phyloP scores from a whole-genome alignment of 2,888 invertebrate genomes.

The Pseudococcus viburni region DNA sequence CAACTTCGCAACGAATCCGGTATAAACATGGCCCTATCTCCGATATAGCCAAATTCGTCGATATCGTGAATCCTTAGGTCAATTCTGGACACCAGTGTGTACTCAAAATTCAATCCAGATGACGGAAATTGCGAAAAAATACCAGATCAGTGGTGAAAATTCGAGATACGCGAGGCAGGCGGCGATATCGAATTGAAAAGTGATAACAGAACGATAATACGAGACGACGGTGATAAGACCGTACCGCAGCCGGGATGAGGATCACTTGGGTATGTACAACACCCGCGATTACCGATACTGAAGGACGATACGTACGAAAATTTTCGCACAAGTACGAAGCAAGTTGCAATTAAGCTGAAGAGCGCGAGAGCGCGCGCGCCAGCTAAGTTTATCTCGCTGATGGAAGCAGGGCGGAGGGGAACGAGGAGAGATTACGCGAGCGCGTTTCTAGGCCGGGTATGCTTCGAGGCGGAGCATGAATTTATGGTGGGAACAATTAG shows the following conservation, averaged over 20 bases:
- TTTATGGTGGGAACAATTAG: conserved; percentile 61
- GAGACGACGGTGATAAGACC: conserved; percentile 5
- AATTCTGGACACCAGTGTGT: conserved; percentile 48
- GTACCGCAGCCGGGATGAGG: neutral
- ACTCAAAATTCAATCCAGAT: neutral
- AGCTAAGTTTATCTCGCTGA: neutral
- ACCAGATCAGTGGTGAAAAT: neutral
- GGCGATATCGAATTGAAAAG: neutral
- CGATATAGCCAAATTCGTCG: conserved; percentile 61
- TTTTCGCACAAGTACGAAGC: conserved; percentile 53
- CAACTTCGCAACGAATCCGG: conserved; percentile 94
- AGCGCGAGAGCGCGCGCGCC: neutral
- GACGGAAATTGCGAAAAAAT: neutral
- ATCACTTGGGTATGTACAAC: conserved; percentile 17
- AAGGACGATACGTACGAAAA: conserved; percentile 29
- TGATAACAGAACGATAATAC: neutral
- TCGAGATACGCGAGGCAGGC: neutral
- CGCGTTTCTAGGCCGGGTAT: conserved; percentile 43
- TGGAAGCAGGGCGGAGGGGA: neutral
- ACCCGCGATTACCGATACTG: conserved; percentile 51
- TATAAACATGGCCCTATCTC: conserved; percentile 81
- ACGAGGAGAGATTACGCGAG: conserved; percentile 37
- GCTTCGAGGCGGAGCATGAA: conserved; percentile 53
- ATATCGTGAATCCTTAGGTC: conserved; percentile 56
- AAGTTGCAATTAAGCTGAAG: neutral